Evolutionary conservation across 2,113 vertebrate genomes (phyloP).

Genomic region (Panthera tigris): DNA sequence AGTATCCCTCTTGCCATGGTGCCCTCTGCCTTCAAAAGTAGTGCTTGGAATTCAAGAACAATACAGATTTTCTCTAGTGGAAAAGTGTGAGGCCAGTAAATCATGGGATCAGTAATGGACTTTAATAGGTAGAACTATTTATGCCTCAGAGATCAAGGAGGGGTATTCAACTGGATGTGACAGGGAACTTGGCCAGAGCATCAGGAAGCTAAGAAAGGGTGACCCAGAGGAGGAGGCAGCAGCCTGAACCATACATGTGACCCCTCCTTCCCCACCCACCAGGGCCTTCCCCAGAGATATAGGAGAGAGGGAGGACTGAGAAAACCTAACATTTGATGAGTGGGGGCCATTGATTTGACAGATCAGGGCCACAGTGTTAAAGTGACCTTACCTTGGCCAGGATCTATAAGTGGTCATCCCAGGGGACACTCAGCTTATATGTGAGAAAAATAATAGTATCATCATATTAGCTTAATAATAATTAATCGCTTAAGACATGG

Average conservation of each 20-base stretch:
- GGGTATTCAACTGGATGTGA: not conserved
- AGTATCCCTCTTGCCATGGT: not conserved
- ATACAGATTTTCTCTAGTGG: not conserved
- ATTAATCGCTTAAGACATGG: not conserved
- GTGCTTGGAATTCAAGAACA: not conserved
- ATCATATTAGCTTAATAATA: not conserved
- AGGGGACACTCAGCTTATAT: not conserved
- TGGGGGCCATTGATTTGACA: not conserved
- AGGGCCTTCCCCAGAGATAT: not conserved
- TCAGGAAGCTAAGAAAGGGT: not conserved
- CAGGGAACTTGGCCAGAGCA: not conserved
- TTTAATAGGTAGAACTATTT: not conserved
- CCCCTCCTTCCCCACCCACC: not conserved
- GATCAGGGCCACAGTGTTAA: not conserved
- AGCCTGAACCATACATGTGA: not conserved
- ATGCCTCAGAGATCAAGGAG: not conserved
- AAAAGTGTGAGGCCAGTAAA: not conserved
- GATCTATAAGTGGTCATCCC: not conserved
- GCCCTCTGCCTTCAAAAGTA: not conserved
- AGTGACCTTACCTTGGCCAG: not conserved
- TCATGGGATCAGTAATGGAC: not conserved
- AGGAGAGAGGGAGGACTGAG: not conserved
- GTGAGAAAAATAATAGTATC: not conserved
- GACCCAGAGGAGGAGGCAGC: not conserved
- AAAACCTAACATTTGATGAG: not conserved